Base-by-base conservation (phyloP, 2,888 invertebrate genomes). In the Piscicola geometra region DNA sequence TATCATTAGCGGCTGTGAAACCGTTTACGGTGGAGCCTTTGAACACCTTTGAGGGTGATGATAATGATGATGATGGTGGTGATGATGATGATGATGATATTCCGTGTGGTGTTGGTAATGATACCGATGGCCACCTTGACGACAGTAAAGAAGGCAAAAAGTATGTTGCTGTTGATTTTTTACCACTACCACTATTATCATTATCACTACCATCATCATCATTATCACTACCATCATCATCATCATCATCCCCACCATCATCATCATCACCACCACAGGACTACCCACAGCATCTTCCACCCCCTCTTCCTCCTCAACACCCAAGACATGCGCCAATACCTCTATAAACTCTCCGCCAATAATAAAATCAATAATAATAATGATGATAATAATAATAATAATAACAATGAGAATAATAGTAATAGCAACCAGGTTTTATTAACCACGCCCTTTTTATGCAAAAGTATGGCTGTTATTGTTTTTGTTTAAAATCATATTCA, bases 321-420 rank as follows among this genome's bases (percentile, higher is more conserved):
- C 0, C 91, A 92, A 83, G 93, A 94, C 81, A 92, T 94, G 80
- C 91, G 95, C 75, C 98, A 98, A 85, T 98, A 94, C 87, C 88
- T 99, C 2, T 99, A 97, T 85, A 93, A 94, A 82, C 89, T 98
- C 71, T 90, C 91, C 73, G 15, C 25, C 12, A 25, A 18, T 3
- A 56, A 56, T 56, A 56, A 56, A n/a, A n/a, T n/a, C 25, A 56
- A 56, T 56, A 56, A 56, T 56, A 56, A 56, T 25, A 56, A 56
- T 25, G 25, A 56, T n/a, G 25, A 56, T 56, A 56, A 5, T 15
- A 25, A 56, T 56, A 56, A 56, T 56, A n/a, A 9, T n/a, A 25
- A 56, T 56, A 56, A 56, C 5, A 56, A 56, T 18, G 25, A 3
- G 9, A n/a, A 18, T 56, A 47, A 9, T 15, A 47, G n/a, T n/a